These are phyloP conservation scores for Silurus aristotelis DNA, from an alignment of 2,797 vertebrate species.

Conservation along the genomic window DNA sequence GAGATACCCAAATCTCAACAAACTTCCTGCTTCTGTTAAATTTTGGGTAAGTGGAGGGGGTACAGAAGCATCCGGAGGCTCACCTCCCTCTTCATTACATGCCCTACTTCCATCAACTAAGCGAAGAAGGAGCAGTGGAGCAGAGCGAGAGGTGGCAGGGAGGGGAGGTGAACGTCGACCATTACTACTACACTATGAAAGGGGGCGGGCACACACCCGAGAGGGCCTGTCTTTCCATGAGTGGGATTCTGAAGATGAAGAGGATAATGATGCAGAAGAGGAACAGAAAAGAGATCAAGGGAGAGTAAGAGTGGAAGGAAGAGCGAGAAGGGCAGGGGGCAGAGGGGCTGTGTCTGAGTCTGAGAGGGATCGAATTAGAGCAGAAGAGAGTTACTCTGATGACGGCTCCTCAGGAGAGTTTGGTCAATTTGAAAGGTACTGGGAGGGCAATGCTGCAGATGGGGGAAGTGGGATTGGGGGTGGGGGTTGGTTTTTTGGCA, in stretches of 20 bases:
- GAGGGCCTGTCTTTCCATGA: slow-evolving; percentile 79
- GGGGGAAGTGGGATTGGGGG: slow-evolving; percentile 72
- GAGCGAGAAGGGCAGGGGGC: slow-evolving; percentile 62
- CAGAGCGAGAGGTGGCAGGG: slow-evolving; percentile 69
- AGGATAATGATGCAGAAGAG: slow-evolving; percentile 62
- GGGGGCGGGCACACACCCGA: slow-evolving; percentile 76
- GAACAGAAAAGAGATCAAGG: slow-evolving; percentile 60
- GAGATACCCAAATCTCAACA: slow-evolving; percentile 78
- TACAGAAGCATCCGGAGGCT: slow-evolving; percentile 61
- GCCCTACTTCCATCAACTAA: slow-evolving; percentile 73
- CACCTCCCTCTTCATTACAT: slow-evolving; percentile 73
- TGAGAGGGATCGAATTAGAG: slow-evolving; percentile 68
- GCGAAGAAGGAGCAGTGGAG: slow-evolving; percentile 71
- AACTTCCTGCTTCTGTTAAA: slow-evolving; percentile 80
- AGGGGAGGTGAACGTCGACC: slow-evolving; percentile 75
- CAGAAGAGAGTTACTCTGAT: slow-evolving; percentile 73
- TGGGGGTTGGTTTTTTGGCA: slow-evolving; percentile 81
- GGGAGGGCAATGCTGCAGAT: slow-evolving; percentile 71
- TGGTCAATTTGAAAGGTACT: slow-evolving; percentile 79
- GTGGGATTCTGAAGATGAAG: slow-evolving; percentile 78
- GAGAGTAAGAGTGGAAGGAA: slow-evolving; percentile 58
- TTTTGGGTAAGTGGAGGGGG: slow-evolving; percentile 78
- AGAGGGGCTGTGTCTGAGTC: slow-evolving; percentile 74
- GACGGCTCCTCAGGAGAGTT: slow-evolving; percentile 80
- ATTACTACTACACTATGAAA: slow-evolving; percentile 76